Evolutionary conservation across 1,140 invertebrate genomes (phyloP).

Genomic region (Caenorhabditis inopinata): DNA sequence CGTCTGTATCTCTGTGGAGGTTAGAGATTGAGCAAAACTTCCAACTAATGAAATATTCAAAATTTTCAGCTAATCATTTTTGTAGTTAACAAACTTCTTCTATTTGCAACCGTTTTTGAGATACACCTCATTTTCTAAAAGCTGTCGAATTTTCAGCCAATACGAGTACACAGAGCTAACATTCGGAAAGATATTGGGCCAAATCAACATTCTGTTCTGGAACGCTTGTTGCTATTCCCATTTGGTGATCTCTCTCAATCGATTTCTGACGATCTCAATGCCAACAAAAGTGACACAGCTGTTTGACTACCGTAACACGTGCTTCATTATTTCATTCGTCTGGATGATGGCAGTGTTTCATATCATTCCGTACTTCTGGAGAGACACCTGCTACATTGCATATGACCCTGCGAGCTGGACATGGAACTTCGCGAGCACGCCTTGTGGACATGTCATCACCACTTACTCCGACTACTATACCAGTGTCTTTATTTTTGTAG

Average conservation of each 20-base stretch:
- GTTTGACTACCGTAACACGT: slow-evolving; percentile 30
- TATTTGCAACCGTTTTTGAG: too few species aligned
- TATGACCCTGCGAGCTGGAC: slow-evolving; percentile 1
- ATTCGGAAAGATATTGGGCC: slow-evolving; percentile 22
- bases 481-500: neutral
- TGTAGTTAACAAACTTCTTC: too few species aligned
- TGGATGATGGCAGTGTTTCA: slow-evolving; percentile 7
- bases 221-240: slow-evolving; percentile 32
- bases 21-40: too few species aligned
- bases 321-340: neutral
- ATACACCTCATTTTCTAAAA: too few species aligned
- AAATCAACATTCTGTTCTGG: slow-evolving; percentile 34
- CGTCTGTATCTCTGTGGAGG: too few species aligned
- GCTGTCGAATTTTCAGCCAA: neutral
- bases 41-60: too few species aligned
- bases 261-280: slow-evolving; percentile 18
- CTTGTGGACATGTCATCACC: neutral
- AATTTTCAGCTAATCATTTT: too few species aligned
- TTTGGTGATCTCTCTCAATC: slow-evolving; percentile 7
- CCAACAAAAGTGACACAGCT: neutral
- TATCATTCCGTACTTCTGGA: slow-evolving; percentile 19
- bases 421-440: neutral
- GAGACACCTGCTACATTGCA: neutral
- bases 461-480: slow-evolving; percentile 8
- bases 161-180: neutral